Evolutionary conservation across 2,888 invertebrate species (phyloP), one percentile per base, ranked within the genome.

Genomic region (Auanema freiburgensis): DNA sequence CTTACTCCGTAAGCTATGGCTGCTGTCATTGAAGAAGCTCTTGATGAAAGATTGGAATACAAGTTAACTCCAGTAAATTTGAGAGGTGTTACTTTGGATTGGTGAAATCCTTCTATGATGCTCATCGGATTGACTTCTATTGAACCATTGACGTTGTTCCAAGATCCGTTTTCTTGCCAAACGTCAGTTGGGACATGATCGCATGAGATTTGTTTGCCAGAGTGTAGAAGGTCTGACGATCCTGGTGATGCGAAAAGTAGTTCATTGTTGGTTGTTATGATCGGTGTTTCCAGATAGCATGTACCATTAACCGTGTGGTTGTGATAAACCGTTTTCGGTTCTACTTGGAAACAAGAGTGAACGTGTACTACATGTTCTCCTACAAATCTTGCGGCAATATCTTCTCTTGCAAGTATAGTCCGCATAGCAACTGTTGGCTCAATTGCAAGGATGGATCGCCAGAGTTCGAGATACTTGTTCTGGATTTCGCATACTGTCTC

Each of bases 341-440:
- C 50, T 4, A 67, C 53, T 11, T 8, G 12, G 0, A 12, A 49
- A 43, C 67, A 67, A 41, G 60, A 53, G 12, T 41, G 41, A 18
- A 67, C 43, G 0, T 43, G 6, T 12, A 65, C 51, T 16, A 65
- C 61, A 10, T 46, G 40, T 33, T 18, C 51, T 50, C 65, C 65
- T 3, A 65, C 67, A 43, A 62, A 50, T 44, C 46, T 46, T 0
- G 67, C 67, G 0, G 57, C 56, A 8, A 67, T 23, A 24, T 67
- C 67, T 24, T 65, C 59, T 58, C 65, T 42, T 40, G 58, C 55
- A 16, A 67, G 56, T 10, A 65, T 14, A 12, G 65, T 46, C 8
- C 67, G 23, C 52, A 67, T 62, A 11, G 65, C 67, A 10, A 62
- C n/a, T 2, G 67, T 62, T 2, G 67, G 67, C 40, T 67, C 65